Conservation (phyloP, 2,113 vertebrate genomes). For the Cygnus atratus region DNA sequence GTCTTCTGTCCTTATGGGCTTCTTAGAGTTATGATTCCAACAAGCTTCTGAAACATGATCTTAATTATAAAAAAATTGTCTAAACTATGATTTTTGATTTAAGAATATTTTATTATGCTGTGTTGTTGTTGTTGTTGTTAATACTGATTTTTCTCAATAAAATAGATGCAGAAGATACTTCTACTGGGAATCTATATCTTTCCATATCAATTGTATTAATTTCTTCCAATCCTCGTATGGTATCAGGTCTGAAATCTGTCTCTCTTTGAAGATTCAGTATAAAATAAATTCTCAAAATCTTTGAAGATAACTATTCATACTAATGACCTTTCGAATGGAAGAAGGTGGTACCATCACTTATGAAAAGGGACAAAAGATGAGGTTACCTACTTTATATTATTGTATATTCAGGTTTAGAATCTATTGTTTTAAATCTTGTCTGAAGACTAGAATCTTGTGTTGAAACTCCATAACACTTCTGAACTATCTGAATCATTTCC, state of each 20-base stretch:
- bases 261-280: neutral
- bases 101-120: neutral
- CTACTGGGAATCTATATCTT: neutral
- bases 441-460: neutral
- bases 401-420: neutral
- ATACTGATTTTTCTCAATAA: neutral
- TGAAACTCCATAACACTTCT: neutral
- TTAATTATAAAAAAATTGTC: neutral
- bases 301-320: neutral
- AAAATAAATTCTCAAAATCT: neutral
- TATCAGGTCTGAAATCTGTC: neutral
- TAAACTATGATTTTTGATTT: neutral
- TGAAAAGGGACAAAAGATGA: neutral
- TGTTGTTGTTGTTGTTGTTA: neutral
- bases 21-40: neutral
- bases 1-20: neutral
- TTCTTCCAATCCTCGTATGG: neutral
- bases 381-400: neutral
- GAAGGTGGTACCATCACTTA: neutral
- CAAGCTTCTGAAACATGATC: neutral
- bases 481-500: neutral
- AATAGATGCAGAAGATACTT: neutral
- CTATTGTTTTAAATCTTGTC: neutral
- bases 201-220: neutral
- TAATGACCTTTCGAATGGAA: neutral